Evolutionary conservation across 2,113 vertebrate species (phyloP).

Genomic region (Bothrops jararaca): DNA sequence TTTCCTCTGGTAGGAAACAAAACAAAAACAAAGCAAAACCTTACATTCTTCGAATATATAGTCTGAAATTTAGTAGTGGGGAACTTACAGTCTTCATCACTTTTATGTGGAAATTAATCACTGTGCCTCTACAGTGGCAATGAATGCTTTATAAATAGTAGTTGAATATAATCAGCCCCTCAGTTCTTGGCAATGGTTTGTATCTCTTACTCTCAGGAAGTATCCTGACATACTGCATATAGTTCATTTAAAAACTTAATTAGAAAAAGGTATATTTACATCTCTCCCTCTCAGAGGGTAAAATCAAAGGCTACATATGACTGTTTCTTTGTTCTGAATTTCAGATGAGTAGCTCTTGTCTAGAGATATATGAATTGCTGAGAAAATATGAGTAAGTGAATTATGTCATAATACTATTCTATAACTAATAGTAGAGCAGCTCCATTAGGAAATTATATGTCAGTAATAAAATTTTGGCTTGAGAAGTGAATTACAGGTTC

Average conservation of each 20-base stretch:
- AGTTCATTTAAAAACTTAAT: neutral
- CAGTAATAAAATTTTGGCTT: neutral
- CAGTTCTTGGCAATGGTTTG: neutral
- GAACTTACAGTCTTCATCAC: neutral
- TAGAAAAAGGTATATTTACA: neutral
- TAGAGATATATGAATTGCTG: neutral
- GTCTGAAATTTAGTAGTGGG: neutral
- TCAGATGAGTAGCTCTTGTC: neutral
- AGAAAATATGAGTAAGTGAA: neutral
- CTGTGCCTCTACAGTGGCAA: neutral
- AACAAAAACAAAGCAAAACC: neutral
- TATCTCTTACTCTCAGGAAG: neutral
- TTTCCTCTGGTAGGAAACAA: neutral
- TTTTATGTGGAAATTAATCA: neutral
- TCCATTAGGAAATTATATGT: neutral
- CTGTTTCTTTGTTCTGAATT: neutral
- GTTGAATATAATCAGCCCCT: neutral
- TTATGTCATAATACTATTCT: neutral
- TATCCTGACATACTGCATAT: neutral
- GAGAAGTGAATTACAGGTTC: neutral
- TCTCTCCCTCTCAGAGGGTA: neutral
- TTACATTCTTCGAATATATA: neutral
- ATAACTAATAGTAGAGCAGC: neutral
- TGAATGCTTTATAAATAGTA: neutral
- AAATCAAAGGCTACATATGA: neutral